Percentiles rank a stretch among this genome's conserved stretches.
Evolutionary conservation across 2,797 vertebrate genomes (phyloP).

Genomic region (Pachyuromys duprasi): DNA sequence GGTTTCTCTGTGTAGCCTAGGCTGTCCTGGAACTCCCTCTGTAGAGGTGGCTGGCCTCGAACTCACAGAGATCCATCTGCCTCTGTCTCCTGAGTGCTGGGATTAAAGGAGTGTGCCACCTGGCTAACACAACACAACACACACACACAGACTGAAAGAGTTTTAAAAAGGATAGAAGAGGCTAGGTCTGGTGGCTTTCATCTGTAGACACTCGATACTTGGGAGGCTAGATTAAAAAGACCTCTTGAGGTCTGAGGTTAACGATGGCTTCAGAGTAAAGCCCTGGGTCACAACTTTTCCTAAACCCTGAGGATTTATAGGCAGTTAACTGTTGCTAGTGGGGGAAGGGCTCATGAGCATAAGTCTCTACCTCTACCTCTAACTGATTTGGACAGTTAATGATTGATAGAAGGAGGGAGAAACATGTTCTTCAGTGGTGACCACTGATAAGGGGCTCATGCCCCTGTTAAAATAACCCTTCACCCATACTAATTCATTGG

Average conservation of each 20-base stretch:
- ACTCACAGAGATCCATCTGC: neutral
- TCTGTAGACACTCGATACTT: neutral
- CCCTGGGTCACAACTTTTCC: neutral
- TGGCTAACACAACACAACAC: neutral
- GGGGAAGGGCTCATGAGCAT: neutral
- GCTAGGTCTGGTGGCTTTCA: neutral
- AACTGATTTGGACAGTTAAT: neutral
- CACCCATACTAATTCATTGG: neutral
- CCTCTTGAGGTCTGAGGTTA: neutral
- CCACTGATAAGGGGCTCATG: neutral
- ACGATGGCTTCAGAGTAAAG: neutral
- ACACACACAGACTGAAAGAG: neutral
- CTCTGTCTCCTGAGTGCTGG: neutral
- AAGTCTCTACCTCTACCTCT: neutral
- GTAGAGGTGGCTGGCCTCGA: neutral
- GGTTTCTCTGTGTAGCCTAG: neutral
- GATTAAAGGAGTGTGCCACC: neutral
- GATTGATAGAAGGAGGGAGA: neutral
- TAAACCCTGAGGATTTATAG: neutral
- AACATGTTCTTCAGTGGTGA: neutral
- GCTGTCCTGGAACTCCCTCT: neutral
- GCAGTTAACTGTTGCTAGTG: neutral
- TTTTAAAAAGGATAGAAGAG: neutral
- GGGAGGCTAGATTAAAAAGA: neutral
- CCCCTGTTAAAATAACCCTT: neutral